Evolutionary conservation across 2,888 invertebrate genomes (phyloP), one percentile per base, ranked within the genome.

Genomic region (Diarsia mendica): DNA sequence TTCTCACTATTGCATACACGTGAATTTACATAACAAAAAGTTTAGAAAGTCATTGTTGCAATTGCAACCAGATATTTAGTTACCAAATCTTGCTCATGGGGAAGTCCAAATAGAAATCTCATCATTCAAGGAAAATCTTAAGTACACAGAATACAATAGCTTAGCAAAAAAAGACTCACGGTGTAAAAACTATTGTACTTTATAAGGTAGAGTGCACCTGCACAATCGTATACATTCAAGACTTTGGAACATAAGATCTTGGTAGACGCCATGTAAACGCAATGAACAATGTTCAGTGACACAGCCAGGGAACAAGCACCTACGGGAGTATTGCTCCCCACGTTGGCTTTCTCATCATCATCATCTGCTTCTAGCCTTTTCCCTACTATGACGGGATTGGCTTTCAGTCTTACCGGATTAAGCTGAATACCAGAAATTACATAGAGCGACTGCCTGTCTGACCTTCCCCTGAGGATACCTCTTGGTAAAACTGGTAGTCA

Each of bases 31-130:
- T 13, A 6, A 15, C 23, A 23, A 46, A 44, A 9, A 8, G 51
- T 44, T 28, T n/a, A n/a, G 70, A 44, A 70, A 73, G 23, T 66
- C 2, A 11, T 18, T n/a, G 9, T 18, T 44, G 3, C 15, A n/a
- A 18, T 28, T 13, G 1, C 13, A 33, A 46, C 18, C 2, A 58
- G 1, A 53, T 39, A 61, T 60, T 53, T 13, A 0, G 6, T 39
- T 4, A 18, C 39, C 0, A 13, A 63, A 53, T 55, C 48, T 49
- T 77, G 13, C 49, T 55, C 23, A 15, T 18, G 15, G 70, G 77
- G 64, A 64, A 77, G 20, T 11, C 64, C 64, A 51, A 44, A 44
- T 46, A 23, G 1, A 44, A 49, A 55, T 68, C 28, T 75, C 0
- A 48, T 23, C 18, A 28, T 63, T 55, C 28, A 1, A 33, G 63